Conservation (phyloP, 2,113 vertebrate species). For the Coracopsis vasa region DNA sequence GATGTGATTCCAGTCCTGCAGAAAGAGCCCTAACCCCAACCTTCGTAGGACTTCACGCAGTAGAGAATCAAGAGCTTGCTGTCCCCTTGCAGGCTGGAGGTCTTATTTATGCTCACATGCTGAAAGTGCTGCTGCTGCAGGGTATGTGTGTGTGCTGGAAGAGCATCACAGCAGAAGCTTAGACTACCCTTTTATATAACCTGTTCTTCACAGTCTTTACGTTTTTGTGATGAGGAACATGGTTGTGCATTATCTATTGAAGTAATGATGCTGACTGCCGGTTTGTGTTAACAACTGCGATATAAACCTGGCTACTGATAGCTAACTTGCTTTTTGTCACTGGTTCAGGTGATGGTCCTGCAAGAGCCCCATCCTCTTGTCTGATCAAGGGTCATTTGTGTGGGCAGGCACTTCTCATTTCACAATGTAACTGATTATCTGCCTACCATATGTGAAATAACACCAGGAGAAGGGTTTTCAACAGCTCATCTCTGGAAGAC, state of each 20-base stretch:
- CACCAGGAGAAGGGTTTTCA: constrained; percentile 19
- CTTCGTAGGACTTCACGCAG: neutral
- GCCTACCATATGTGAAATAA: neutral
- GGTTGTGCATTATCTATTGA: neutral
- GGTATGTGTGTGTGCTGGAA: neutral
- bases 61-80: neutral
- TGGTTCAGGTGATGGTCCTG: neutral
- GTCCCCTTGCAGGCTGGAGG: neutral
- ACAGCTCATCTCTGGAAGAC: neutral
- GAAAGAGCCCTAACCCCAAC: neutral
- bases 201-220: neutral
- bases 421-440: neutral
- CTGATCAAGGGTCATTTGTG: neutral
- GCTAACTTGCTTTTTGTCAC: neutral
- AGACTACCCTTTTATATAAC: neutral
- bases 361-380: neutral
- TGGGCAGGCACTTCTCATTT: neutral
- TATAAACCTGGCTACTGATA: neutral
- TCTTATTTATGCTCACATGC: neutral
- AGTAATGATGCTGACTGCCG: neutral
- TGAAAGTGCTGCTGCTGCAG: neutral
- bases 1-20: neutral
- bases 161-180: neutral
- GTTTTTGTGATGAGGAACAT: neutral
- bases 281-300: neutral